Conservation (phyloP, 2,113 vertebrate species). For the Falcunculus frontatus region DNA sequence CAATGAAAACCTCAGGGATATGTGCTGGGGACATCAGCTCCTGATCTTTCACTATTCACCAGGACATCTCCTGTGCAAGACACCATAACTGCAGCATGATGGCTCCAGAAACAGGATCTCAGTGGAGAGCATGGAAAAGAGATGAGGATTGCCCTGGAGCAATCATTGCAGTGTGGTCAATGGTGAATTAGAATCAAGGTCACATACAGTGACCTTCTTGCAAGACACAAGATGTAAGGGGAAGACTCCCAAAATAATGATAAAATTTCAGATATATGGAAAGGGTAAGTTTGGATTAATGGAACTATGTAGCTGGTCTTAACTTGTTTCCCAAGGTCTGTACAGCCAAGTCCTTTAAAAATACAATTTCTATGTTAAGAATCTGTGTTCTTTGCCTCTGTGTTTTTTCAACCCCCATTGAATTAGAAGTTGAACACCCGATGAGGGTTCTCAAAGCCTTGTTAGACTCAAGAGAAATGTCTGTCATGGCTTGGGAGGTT, state of each 20-base stretch:
- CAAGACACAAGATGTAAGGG: not conserved
- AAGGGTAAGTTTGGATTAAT: not conserved
- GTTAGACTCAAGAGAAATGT: not conserved
- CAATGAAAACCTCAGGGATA: not conserved
- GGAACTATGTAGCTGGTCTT: not conserved
- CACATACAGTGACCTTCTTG: not conserved
- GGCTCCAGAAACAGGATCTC: not conserved
- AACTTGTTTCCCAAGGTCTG: not conserved
- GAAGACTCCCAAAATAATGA: not conserved
- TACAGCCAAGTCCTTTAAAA: not conserved
- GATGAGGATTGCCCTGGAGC: not conserved
- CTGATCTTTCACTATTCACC: not conserved
- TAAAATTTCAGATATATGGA: not conserved
- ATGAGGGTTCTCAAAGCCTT: not conserved
- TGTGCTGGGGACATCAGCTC: not conserved
- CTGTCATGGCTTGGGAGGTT: not conserved
- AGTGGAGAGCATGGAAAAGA: not conserved
- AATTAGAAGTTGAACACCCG: not conserved
- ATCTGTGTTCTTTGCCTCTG: not conserved
- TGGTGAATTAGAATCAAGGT: too few species aligned
- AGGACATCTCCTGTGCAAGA: not conserved
- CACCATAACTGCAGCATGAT: not conserved
- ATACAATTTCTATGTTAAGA: not conserved
- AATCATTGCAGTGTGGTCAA: not conserved
- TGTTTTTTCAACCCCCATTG: not conserved